Evolutionary conservation across 35 echinoderm and acorn worm genomes (phyloP).

Genomic region (Heliocidaris tuberculata): DNA sequence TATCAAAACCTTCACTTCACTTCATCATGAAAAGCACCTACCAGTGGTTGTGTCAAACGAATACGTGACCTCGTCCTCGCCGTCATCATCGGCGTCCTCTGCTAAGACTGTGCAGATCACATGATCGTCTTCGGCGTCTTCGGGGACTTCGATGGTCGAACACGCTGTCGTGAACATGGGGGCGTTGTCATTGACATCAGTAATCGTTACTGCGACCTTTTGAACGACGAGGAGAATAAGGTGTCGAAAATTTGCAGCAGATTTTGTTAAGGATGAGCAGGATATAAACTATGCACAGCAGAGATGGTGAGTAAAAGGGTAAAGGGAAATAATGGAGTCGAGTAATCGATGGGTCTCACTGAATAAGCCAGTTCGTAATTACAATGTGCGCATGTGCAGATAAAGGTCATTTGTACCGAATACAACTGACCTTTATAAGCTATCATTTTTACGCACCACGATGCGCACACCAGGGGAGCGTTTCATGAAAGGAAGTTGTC

Average conservation of each 20-base stretch:
- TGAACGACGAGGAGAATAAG: neutral
- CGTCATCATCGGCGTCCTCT: conserved; percentile 22
- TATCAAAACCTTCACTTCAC: neutral
- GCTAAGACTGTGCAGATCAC: neutral
- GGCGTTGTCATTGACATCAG: conserved; percentile 43
- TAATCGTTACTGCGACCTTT: conserved; percentile 21
- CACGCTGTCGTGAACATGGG: neutral
- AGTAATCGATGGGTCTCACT: too few relatives aligned
- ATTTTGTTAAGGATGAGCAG: too few relatives aligned
- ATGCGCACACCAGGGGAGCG: too few relatives aligned
- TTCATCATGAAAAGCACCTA: neutral
- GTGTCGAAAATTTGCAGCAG: neutral
- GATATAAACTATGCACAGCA: too few relatives aligned
- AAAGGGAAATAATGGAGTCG: too few relatives aligned
- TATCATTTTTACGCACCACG: too few relatives aligned
- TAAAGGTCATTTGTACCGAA: too few relatives aligned
- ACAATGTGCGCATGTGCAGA: too few relatives aligned
- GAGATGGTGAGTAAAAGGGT: too few relatives aligned
- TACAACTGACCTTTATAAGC: too few relatives aligned
- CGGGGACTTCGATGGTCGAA: neutral
- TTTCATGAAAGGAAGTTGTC: too few relatives aligned
- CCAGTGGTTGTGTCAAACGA: neutral
- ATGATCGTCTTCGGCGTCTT: neutral
- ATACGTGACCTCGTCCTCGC: neutral
- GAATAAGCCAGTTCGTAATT: too few relatives aligned